Base-by-base conservation (phyloP, 1,140 invertebrate genomes). In the Eupeodes corollae region DNA sequence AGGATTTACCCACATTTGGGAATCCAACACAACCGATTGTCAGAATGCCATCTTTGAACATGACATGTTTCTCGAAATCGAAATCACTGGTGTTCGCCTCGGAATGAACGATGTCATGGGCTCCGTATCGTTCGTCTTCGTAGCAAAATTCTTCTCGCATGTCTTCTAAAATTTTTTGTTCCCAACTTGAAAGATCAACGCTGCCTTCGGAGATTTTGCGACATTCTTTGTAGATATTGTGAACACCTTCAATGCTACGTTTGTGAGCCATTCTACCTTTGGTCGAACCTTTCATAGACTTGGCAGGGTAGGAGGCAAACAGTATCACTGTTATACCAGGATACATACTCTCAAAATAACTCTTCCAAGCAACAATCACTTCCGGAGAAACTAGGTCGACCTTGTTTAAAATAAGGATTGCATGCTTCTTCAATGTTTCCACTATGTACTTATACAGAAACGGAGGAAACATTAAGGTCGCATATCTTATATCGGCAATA, bases 1-100 rank as follows among this genome's bases (percentile, higher is more conserved):
- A 95, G 0, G 91, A 95, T 72, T 98, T 97, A 26, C 93, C 93
- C 32, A 95, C 92, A 74, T 97, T 98, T 1, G 93, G 93, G 57
- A 90, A 89, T 0, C 93, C 87, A 44, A 96, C 75, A 66, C 90
- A 95, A 8, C 93, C 93, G 37, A 97, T 82, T 0, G 91, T 95
- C 9, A 96, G 67, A 14, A 92, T 70, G 5, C 86, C 88, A 64
- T 83, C 80, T 61, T 83, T 82, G 61, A 79, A 95, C 55, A 71
- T 77, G 56, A 85, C 82, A 62, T 88, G 82, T 35, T 80, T 63
- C 47, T 80, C 78, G 58, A 72, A 83, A 51, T 88, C 82, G 6
- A 78, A 56, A 45, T 70, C 54, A 35, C 48, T 63, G 48, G 48
- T 52, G 6, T 57, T 59, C 8, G 21, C 21, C 8, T 26, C 21